A percentile compares a stretch with the other conserved stretches of the same genome.
phyloP scores from a whole-genome alignment of 2,113 vertebrate species.

The Chroicocephalus ridibundus region DNA sequence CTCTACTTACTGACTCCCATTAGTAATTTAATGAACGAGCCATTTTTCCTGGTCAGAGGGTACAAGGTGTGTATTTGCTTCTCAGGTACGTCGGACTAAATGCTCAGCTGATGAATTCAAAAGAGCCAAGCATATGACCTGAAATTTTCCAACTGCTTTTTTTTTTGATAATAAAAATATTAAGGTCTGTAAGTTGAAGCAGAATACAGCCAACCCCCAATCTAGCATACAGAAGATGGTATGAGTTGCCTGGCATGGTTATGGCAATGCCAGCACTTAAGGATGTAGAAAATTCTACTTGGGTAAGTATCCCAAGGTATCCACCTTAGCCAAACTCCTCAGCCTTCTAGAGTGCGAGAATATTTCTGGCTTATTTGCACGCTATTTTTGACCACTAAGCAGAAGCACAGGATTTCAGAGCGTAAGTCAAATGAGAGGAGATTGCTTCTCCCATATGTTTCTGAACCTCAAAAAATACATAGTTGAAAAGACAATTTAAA shows the following conservation, averaged over 20 bases:
- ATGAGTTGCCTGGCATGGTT: not conserved
- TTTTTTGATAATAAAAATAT: not conserved
- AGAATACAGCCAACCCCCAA: not conserved
- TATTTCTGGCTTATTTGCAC: not conserved
- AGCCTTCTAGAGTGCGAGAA: not conserved
- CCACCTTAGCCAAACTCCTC: not conserved
- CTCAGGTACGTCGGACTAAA: not conserved
- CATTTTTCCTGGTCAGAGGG: not conserved
- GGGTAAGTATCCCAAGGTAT: not conserved
- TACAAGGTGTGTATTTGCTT: not conserved
- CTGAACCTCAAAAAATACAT: not conserved
- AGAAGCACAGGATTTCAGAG: not conserved
- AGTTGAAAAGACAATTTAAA: not conserved
- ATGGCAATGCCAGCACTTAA: not conserved
- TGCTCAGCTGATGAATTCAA: not conserved
- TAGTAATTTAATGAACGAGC: not conserved
- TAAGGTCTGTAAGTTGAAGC: not conserved
- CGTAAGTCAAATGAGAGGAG: not conserved
- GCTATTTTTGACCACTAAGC: not conserved
- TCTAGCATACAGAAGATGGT: not conserved
- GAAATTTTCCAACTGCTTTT: not conserved
- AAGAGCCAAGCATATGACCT: not conserved
- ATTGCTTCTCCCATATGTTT: not conserved
- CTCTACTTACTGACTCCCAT: not conserved
- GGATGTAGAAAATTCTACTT: not conserved